A percentile compares a stretch with the other conserved stretches of the same genome.
These are phyloP conservation scores for Catharus minimus DNA, from an alignment of 2,113 vertebrate genomes.

Conservation along the genomic window DNA sequence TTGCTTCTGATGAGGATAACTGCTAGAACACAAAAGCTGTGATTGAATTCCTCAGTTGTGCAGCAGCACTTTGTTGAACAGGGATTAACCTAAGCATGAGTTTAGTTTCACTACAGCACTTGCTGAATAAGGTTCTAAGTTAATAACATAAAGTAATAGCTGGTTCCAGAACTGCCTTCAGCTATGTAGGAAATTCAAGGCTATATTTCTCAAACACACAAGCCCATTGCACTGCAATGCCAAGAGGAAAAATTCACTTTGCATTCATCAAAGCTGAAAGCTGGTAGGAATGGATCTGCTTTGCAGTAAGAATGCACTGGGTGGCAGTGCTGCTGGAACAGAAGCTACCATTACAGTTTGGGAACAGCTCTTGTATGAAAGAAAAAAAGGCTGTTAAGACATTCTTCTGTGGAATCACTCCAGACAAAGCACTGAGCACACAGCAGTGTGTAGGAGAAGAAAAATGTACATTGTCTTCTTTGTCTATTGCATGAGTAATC, in stretches of 20 bases:
- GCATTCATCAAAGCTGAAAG: neutral
- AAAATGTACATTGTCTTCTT: neutral
- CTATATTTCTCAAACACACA: neutral
- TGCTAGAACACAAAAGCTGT: neutral
- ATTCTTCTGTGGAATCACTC: neutral
- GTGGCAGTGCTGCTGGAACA: neutral
- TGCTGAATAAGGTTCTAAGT: neutral
- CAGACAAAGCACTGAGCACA: neutral
- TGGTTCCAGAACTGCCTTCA: neutral
- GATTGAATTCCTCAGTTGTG: neutral
- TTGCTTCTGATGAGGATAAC: neutral
- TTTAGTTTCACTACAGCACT: neutral
- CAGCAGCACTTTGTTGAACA: neutral
- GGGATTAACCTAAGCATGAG: neutral
- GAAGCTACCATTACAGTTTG: neutral
- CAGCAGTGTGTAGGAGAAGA: neutral
- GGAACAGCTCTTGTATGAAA: neutral
- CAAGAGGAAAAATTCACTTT: neutral
- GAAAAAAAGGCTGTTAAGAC: neutral
- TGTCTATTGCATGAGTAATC: conserved; percentile 11
- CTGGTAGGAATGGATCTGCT: neutral
- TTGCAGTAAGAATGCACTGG: neutral
- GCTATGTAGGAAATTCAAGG: neutral
- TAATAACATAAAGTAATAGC: neutral
- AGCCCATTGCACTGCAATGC: neutral